Evolutionary conservation across 2,797 vertebrate species (phyloP).

Genomic region (Coendou prehensilis): DNA sequence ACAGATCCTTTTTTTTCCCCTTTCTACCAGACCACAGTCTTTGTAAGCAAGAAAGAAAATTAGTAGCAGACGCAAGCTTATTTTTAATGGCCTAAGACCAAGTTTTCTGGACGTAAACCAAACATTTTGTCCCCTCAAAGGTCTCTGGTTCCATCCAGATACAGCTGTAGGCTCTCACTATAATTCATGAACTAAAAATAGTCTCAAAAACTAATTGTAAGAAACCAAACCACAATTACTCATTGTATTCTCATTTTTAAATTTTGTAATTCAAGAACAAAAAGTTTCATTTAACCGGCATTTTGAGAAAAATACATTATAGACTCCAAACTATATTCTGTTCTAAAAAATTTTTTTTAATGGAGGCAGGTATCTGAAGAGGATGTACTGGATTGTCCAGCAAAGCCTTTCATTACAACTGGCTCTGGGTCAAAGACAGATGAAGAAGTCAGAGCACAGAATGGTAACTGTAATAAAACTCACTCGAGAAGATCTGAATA

Average conservation of each 20-base stretch:
- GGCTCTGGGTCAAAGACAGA: background rate
- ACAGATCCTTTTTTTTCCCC: slow-evolving; percentile 7
- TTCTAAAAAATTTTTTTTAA: background rate
- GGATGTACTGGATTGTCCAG: background rate
- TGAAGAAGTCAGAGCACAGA: background rate
- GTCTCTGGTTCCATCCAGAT: slow-evolving; percentile 68
- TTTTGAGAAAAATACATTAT: slow-evolving; percentile 29
- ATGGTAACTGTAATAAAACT: background rate
- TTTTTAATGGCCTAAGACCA: slow-evolving; percentile 73
- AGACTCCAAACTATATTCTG: slow-evolving; percentile 37
- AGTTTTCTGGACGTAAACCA: slow-evolving; percentile 65
- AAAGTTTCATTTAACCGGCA: slow-evolving; percentile 8
- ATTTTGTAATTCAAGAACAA: background rate
- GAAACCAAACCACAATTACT: slow-evolving; percentile 7
- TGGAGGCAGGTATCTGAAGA: slow-evolving; percentile 12
- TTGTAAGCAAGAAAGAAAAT: slow-evolving; percentile 72
- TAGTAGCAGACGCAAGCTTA: slow-evolving; percentile 63
- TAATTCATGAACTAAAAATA: slow-evolving; percentile 66
- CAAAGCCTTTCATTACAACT: slow-evolving; percentile 42
- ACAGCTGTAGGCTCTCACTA: slow-evolving; percentile 48
- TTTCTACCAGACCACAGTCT: slow-evolving; percentile 61
- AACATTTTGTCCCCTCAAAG: slow-evolving; percentile 48
- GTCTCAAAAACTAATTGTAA: slow-evolving; percentile 58
- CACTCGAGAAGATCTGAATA: background rate
- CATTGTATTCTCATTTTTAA: slow-evolving; percentile 28